phyloP scores from a whole-genome alignment of 2,888 invertebrate genomes.

The Heliconius erato region DNA sequence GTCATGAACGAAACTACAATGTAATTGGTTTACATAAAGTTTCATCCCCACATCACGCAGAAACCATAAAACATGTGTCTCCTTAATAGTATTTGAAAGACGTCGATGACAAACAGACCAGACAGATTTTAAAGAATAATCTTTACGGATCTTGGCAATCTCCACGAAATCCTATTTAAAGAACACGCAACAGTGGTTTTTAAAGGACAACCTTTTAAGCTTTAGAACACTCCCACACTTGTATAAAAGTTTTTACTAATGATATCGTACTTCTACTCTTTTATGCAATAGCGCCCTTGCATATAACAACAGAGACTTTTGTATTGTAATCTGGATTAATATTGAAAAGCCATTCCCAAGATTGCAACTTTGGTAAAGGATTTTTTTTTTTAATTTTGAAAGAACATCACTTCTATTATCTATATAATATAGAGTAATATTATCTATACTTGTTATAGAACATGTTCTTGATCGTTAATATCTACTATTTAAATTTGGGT shows the following conservation, averaged over 20 bases:
- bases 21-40: constrained; percentile 7
- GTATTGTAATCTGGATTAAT: constrained; percentile 69
- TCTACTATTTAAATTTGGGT: background rate
- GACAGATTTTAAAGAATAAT: constrained; percentile 61
- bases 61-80: constrained; percentile 61
- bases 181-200: constrained; percentile 82
- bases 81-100: constrained; percentile 74
- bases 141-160: constrained; percentile 69
- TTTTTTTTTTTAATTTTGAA: constrained; percentile 6
- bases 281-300: constrained; percentile 67
- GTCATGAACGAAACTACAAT: background rate
- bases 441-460: too few relatives aligned
- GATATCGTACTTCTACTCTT: constrained; percentile 58
- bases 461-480: too few relatives aligned
- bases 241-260: constrained; percentile 71
- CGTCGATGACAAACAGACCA: constrained; percentile 65
- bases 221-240: constrained; percentile 77
- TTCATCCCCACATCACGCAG: constrained; percentile 13
- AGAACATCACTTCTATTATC: background rate
- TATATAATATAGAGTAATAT: too few relatives aligned
- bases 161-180: constrained; percentile 80
- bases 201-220: constrained; percentile 69
- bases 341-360: constrained; percentile 34
- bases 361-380: background rate
- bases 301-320: constrained; percentile 67